phyloP scores from a whole-genome alignment of 2,888 invertebrate species.

The Fissipunctia ypsillon region DNA sequence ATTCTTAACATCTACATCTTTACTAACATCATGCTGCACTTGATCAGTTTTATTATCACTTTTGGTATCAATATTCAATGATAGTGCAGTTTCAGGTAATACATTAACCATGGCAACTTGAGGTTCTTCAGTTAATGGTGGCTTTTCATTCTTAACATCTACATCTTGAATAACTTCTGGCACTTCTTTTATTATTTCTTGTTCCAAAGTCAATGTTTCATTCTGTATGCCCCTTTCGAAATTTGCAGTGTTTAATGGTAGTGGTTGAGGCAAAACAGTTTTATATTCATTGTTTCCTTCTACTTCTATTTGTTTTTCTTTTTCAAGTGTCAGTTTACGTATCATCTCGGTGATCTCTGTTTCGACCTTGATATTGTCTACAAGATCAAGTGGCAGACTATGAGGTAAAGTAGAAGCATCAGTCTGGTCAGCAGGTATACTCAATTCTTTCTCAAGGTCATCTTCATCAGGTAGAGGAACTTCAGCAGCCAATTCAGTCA shows the following conservation, averaged over 20 bases:
- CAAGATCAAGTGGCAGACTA: slow-evolving; percentile 46
- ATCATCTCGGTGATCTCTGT: slow-evolving; percentile 20
- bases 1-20: not conserved
- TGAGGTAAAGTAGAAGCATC: not conserved
- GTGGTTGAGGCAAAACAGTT: not conserved
- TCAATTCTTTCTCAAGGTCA: slow-evolving; percentile 70
- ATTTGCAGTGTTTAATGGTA: not conserved
- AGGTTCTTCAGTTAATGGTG: not conserved
- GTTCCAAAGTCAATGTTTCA: no score
- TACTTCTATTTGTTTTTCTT: slow-evolving; percentile 15
- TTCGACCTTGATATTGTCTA: slow-evolving; percentile 38
- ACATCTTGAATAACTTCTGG: slow-evolving; percentile 23
- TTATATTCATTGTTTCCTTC: slow-evolving; percentile 10
- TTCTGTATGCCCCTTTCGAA: not conserved
- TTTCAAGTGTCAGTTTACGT: slow-evolving; percentile 24
- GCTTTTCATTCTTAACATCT: slow-evolving; percentile 4
- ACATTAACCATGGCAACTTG: not conserved
- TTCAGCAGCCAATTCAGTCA: slow-evolving; percentile 68
- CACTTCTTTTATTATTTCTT: slow-evolving; percentile 1
- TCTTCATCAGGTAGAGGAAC: slow-evolving; percentile 79
- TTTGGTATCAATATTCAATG: slow-evolving; percentile 10
- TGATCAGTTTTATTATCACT: no score
- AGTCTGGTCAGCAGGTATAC: slow-evolving; percentile 15
- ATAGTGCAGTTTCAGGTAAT: slow-evolving; percentile 17
- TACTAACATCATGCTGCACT: slow-evolving; percentile 2